phyloP scores from a whole-genome alignment of 2,888 invertebrate genomes.

The Strigamia transsilvanica region DNA sequence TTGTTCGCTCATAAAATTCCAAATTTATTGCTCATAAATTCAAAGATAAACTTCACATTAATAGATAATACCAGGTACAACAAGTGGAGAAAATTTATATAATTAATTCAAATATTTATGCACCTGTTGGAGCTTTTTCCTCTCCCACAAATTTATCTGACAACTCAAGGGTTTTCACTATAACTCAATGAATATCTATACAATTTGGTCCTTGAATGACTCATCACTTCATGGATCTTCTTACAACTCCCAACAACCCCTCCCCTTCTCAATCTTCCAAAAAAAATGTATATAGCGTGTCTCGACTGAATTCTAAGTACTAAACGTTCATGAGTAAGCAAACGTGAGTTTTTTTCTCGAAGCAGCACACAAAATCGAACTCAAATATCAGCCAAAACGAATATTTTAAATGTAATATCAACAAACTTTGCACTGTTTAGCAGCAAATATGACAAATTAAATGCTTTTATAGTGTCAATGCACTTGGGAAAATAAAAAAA shows the following conservation, averaged over 20 bases:
- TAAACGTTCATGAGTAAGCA: neutral
- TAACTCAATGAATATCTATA: neutral
- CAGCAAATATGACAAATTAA: neutral
- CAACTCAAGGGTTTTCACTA: neutral
- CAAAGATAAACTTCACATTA: neutral
- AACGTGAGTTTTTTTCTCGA: neutral
- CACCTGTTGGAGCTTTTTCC: neutral
- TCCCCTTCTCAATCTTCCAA: neutral
- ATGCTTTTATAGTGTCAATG: neutral
- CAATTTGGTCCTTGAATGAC: neutral
- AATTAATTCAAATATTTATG: neutral
- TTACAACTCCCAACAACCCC: neutral
- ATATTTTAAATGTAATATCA: neutral
- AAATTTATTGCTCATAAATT: neutral
- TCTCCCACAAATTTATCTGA: neutral
- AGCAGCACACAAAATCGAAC: neutral
- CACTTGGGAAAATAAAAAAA: neutral
- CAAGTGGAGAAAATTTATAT: too few species aligned
- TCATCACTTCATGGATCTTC: neutral
- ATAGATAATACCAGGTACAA: too few species aligned
- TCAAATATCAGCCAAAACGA: neutral
- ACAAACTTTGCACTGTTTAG: neutral
- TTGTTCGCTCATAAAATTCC: neutral
- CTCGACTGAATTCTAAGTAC: neutral
- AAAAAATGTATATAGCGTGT: neutral